Evolutionary conservation across 92 coral and sea anemone species (phyloP).

Genomic region (Epizoanthus rinbou): DNA sequence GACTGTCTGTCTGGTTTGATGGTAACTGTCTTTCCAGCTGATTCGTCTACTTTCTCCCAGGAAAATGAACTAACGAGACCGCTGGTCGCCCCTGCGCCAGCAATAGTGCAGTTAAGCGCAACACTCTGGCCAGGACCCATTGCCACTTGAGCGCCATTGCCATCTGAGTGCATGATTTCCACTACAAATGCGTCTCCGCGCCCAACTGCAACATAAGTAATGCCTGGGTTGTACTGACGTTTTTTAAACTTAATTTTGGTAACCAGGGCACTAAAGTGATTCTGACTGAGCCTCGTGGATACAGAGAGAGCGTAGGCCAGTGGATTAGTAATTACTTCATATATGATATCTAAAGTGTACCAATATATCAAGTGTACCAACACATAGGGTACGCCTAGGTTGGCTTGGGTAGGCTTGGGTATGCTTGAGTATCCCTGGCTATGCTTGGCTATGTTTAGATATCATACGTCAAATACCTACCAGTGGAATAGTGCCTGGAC

Average conservation of each 20-base stretch:
- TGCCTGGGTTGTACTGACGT: not conserved
- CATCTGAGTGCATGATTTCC: constrained; percentile 3
- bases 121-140: constrained; percentile 1
- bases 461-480: too few relatives aligned
- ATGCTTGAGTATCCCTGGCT: too few relatives aligned
- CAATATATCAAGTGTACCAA: too few relatives aligned
- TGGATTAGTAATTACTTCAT: too few relatives aligned
- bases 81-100: not conserved
- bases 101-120: constrained; percentile 18
- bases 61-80: not conserved
- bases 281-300: too few relatives aligned
- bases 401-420: too few relatives aligned
- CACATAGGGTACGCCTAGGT: too few relatives aligned
- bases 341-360: too few relatives aligned
- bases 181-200: not conserved
- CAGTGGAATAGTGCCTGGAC: too few relatives aligned
- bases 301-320: too few relatives aligned
- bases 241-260: too few relatives aligned
- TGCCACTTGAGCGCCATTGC: not conserved
- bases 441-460: too few relatives aligned
- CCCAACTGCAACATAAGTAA: not conserved
- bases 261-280: not conserved
- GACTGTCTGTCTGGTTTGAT: not conserved
- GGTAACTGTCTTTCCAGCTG: not conserved
- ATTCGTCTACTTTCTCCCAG: constrained; percentile 1